Base-by-base conservation (phyloP, 2,888 invertebrate species). In the Pyrrhia umbra region DNA sequence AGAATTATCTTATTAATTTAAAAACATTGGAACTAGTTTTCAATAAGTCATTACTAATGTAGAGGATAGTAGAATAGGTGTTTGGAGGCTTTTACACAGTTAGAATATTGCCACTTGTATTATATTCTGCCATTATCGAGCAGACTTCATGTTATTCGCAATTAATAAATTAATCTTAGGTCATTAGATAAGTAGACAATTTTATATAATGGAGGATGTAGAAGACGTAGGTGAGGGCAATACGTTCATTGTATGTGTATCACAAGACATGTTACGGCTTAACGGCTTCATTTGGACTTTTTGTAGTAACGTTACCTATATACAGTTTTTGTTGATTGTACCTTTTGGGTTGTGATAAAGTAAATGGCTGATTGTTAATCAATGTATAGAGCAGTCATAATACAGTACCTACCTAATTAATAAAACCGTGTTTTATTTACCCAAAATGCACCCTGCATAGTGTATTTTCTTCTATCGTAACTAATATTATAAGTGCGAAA, bases 41-140 rank as follows among this genome's bases (percentile, higher is more conserved):
- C 73, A 82, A 68, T 82, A 85, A 82, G 82, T 74, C 70, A 78
- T 71, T 78, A 79, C 62, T 83, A 76, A 81, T 72, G 84, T 91
- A 92, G 88, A 84, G 60, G 83, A 85, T 82, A 61, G 90, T 93
- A 91, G 90, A 81, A 85, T 94, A 94, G 94, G 90, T 88, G 94
- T 94, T 94, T 94, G 90, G 94, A 94, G 82, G 94, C 94, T 94
- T 94, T 94, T 94, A 94, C 94, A 94, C 93, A 77, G 89, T 85
- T 92, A 91, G 87, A 82, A 85, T 88, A 89, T 88, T 86, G 84
- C 85, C 91, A 92, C 89, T 68, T 91, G 92, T 93, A 91, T 86
- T 83, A 91, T 90, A 75, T 83, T 88, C 88, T 86, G 87, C 84
- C 86, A 87, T 79, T 86, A 87, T 83, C 82, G 81, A 85, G 83